Base-by-base conservation (phyloP, 2,888 invertebrate genomes). In the Dicycla oo region DNA sequence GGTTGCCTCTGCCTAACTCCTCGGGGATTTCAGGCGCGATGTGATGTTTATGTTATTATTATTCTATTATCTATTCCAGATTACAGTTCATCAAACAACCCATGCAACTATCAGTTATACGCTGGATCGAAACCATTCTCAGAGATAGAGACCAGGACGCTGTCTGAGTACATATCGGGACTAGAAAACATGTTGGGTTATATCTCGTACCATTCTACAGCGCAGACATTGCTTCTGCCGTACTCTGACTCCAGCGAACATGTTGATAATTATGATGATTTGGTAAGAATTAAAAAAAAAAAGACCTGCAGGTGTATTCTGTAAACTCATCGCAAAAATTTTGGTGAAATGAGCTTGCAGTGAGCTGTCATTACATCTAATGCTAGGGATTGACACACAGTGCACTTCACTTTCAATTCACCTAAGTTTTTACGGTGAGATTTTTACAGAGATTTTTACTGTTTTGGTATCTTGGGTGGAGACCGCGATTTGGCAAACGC, bases 161-260 rank as follows among this genome's bases (percentile, higher is more conserved):
- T 97, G 1, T 94, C 97, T 0, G 86, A 96, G 13, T 98, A 96
- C 84, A 93, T 98, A 8, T 86, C 90, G 0, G 91, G 96, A 20
- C 88, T 96, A 43, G 93, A 95, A 58, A 96, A 97, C 78, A 89
- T 97, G 30, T 91, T 95, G 38, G 96, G 97, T 18, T 98, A 98
- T 88, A 91, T 98, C 5, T 96, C 97, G 0, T 97, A 98, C 88
- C 98, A 98, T 89, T 97, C 98, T 0, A 97, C 97, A 85, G 97
- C 97, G 0, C 98, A 98, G 85, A 93, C 97, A 67, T 89, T 98
- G 18, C 92, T 98, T 54, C 92, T 97, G 45, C 98, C 98, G 0
- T 97, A 97, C n/a, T 97, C 97, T 26, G 97, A 97, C 84, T 97
- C 97, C 0, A 86, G 73, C 0, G 87, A 92, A 0, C 96, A 97